These are phyloP conservation scores for Cirrhinus molitorella DNA, from an alignment of 2,797 vertebrate species.

Conservation along the genomic window DNA sequence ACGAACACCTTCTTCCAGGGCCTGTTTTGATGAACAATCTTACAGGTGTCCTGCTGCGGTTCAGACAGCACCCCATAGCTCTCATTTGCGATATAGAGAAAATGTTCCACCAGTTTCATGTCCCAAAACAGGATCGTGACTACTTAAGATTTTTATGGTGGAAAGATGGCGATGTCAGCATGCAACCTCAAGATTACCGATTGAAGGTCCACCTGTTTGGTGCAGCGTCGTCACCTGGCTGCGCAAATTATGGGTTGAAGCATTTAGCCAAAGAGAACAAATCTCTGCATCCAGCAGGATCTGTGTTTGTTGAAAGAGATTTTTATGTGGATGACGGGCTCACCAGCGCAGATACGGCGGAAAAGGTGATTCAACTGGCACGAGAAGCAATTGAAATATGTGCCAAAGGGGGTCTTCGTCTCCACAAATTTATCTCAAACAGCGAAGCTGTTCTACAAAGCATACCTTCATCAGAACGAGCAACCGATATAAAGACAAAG, in stretches of 20 bases:
- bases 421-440: conserved; percentile 41
- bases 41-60: neutral
- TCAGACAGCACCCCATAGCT: conserved; percentile 1
- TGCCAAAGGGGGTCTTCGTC: conserved; percentile 9
- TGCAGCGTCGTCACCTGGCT: conserved; percentile 34
- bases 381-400: conserved; percentile 45
- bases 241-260: conserved; percentile 34
- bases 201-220: conserved; percentile 40
- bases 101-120: neutral
- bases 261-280: conserved; percentile 31
- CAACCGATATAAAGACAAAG: conserved; percentile 27
- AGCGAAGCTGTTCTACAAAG: conserved; percentile 25
- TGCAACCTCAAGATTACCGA: too few relatives aligned
- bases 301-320: conserved; percentile 38
- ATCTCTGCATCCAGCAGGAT: neutral
- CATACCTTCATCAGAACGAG: conserved; percentile 31
- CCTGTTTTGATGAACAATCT: neutral
- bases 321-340: conserved; percentile 55
- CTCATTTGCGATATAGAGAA: conserved; percentile 20
- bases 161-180: neutral
- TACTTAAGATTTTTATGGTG: neutral
- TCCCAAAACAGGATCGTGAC: too few relatives aligned
- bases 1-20: conserved; percentile 1
- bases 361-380: conserved; percentile 38
- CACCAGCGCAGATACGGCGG: conserved; percentile 27